Evolutionary conservation across 2,888 invertebrate species (phyloP), one percentile per base, ranked within the genome.

Genomic region (Drosophila cognata): DNA sequence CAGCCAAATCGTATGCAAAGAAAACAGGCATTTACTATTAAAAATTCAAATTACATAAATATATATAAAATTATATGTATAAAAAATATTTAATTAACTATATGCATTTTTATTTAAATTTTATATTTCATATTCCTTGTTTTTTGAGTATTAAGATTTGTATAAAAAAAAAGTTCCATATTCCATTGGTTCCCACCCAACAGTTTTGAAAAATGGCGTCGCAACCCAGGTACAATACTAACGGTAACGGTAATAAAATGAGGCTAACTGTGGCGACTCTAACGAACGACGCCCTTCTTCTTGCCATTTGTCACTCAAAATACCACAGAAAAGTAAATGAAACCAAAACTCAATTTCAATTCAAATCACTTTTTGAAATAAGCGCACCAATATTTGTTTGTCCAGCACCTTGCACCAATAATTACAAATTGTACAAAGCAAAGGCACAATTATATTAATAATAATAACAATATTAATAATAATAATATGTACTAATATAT

Each of bases 181-280:
- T 46, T 25, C 46, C 46, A 46, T 46, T 46, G 21, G 46, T 25
- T 46, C 21, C 46, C 46, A 46, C 46, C 46, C 46, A 25, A 46
- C 46, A 46, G 46, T 46, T 16, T 46, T 46, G 25, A 25, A 46
- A 46, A 46, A 46, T 46, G 46, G 46, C 46, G 46, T 25, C 46
- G 46, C 46, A 25, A 46, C 16, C 16, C 25, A 25, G 25, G 16
- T 46, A 46, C 25, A 21, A 46, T 46, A 25, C 25, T 8, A 46
- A 16, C 25, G 46, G 16, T 25, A 46, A 25, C 46, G 21, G 21
- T 46, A 46, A 46, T 25, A 46, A 46, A 46, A 16, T 16, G 46
- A 16, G 46, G 46, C 46, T 46, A 25, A 46, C 25, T 25, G 16
- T 46, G 46, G 46, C 46, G 46, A 25, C 46, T 25, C 7, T 25